These are phyloP conservation scores for Oriolus oriolus DNA, from an alignment of 2,113 vertebrate genomes.

Conservation along the genomic window DNA sequence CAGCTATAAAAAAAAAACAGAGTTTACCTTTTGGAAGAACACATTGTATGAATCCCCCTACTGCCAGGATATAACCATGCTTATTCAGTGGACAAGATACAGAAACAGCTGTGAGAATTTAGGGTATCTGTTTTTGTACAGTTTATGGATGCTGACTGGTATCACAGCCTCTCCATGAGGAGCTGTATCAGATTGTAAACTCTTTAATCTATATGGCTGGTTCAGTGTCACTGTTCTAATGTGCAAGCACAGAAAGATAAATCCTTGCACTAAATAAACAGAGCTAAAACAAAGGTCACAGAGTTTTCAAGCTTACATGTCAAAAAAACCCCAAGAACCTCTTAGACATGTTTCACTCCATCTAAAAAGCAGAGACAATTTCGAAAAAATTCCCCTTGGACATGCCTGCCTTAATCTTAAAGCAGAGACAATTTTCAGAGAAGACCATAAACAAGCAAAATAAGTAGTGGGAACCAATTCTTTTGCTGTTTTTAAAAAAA, in stretches of 20 bases:
- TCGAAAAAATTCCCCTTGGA: neutral
- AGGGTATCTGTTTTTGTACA: neutral
- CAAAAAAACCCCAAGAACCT: neutral
- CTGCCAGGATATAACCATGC: neutral
- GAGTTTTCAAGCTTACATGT: neutral
- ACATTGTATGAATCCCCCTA: neutral
- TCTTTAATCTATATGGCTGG: neutral
- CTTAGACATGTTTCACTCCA: neutral
- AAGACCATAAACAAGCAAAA: neutral
- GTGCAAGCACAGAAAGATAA: neutral
- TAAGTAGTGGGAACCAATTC: neutral
- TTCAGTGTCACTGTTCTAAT: neutral
- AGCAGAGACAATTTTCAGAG: neutral
- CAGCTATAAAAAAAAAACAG: neutral
- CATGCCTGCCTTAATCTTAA: neutral
- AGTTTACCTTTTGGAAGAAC: neutral
- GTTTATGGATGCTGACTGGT: neutral
- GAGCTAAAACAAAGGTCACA: neutral
- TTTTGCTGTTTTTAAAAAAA: neutral
- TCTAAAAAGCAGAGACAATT: neutral
- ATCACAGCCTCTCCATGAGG: neutral
- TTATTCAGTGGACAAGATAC: neutral
- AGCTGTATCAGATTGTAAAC: neutral
- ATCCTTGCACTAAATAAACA: neutral
- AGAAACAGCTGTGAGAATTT: neutral